Evolutionary conservation across 1,140 invertebrate species (phyloP), one percentile per base, ranked within the genome.

Genomic region (Holcopasites calliopsidis): DNA sequence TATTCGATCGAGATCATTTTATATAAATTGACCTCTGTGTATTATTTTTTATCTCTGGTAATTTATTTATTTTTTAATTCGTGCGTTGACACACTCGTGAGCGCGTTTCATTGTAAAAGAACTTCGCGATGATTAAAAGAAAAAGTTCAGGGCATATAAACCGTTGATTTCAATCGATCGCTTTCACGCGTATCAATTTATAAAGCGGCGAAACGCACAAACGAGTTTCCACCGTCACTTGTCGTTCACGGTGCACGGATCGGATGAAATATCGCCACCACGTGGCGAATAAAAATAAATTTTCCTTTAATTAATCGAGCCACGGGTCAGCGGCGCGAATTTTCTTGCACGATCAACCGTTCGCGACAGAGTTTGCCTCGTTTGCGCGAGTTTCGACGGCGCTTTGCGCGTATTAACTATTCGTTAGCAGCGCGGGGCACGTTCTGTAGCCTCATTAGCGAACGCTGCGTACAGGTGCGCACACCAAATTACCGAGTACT

Each of bases 321-420:
- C 18, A 21, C 62, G n/a, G 28, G 35, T 28, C 50, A 16, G 57
- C 26, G 40, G 18, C 38, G 31, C 47, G 57, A 81, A 80, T 80
- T 77, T 82, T 82, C 74, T 82, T 72, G 57, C 31, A 62, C 68
- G 79, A 80, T 82, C 78, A 58, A 80, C 54, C 66, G 74, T 40
- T 60, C 79, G 54, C 73, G 61, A 61, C 42, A 38, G 42, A 82
- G 55, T 76, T 82, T 69, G 54, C 54, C 60, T 70, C 62, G 70
- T 79, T 81, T 60, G 75, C 60, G 60, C 70, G 80, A 82, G 70
- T 83, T 83, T 76, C 77, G 66, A 76, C 80, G 68, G 69, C 72
- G 68, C 77, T 79, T 79, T 72, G 55, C 72, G 47, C 81, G 78
- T 83, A 84, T 84, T 84, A 84, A 84, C 81, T 84, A 84, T 84